Conservation (phyloP, 2,888 invertebrate species). For the Empis stercorea region DNA sequence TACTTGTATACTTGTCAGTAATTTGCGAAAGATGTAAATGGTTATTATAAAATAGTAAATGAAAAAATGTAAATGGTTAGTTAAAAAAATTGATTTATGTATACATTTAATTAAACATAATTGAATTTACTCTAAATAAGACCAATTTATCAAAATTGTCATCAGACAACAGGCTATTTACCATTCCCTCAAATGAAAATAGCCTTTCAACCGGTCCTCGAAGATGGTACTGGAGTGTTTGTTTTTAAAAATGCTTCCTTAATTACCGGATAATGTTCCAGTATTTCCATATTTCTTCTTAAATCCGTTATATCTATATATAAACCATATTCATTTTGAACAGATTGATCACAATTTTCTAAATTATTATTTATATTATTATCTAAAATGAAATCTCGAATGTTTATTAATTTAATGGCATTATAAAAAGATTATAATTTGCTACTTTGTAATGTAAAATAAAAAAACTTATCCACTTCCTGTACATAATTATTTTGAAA, state of each 20-base stretch:
- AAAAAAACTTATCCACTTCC: too few species aligned
- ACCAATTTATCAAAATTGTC: constrained; percentile 8
- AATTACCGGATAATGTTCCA: constrained; percentile 3
- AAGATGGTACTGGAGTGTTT: constrained; percentile 7
- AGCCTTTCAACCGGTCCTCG: constrained; percentile 9
- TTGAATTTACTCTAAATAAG: constrained; percentile 4
- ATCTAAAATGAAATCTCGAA: not conserved
- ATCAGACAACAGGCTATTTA: constrained; percentile 2
- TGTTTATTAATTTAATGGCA: not conserved
- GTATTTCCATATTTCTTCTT: not conserved
- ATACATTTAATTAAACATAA: not conserved
- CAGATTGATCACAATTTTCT: not conserved
- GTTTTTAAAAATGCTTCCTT: constrained; percentile 6
- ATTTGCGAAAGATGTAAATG: too few species aligned
- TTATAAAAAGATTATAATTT: constrained; percentile 1
- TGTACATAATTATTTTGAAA: too few species aligned
- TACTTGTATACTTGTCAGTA: too few species aligned
- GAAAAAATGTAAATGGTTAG: too few species aligned
- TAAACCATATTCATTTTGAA: not conserved
- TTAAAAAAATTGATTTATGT: too few species aligned
- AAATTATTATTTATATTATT: too few species aligned
- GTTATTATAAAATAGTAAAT: too few species aligned
- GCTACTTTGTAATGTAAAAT: not conserved
- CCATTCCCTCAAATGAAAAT: constrained; percentile 4
- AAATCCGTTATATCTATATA: too few species aligned